Conservation (phyloP, 2,888 invertebrate species). For the Leucoma salicis region DNA sequence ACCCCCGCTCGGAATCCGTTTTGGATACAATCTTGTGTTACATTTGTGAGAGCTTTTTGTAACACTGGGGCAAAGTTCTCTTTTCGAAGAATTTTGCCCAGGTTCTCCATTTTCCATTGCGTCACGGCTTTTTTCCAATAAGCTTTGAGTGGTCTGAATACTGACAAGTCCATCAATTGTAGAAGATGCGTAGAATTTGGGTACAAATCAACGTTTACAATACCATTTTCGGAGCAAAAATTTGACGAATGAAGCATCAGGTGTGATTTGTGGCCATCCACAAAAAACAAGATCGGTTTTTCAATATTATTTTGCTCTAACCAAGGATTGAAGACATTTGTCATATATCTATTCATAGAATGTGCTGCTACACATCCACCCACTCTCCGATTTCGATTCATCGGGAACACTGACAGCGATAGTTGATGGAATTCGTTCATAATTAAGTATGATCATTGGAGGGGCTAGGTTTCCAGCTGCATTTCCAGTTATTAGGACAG, state of each 20-base stretch:
- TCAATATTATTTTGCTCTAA: not conserved
- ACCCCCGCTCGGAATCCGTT: conserved; percentile 30
- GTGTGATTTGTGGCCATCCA: conserved; percentile 13
- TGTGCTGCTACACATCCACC: conserved; percentile 5
- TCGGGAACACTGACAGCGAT: not conserved
- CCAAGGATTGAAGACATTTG: not conserved
- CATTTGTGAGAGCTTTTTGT: not conserved
- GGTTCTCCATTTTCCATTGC: not conserved
- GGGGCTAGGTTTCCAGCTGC: conserved; percentile 29
- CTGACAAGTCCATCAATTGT: not conserved
- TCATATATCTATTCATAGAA: conserved; percentile 4
- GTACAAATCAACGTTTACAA: conserved; percentile 12
- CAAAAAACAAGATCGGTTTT: not conserved
- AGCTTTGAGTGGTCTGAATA: conserved; percentile 8
- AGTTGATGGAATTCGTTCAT: conserved; percentile 16
- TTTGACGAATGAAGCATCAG: conserved; percentile 12
- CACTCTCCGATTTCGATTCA: conserved; percentile 4
- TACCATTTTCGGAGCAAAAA: conserved; percentile 10
- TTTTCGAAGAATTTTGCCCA: not conserved
- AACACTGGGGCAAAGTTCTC: not conserved
- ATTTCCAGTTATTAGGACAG: conserved; percentile 27
- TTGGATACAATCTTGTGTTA: conserved; percentile 18
- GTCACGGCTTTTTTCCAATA: not conserved
- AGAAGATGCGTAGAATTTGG: conserved; percentile 10
- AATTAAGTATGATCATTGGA: conserved; percentile 25